Evolutionary conservation across 2,888 invertebrate species (phyloP).

Genomic region (Carcina quercana): DNA sequence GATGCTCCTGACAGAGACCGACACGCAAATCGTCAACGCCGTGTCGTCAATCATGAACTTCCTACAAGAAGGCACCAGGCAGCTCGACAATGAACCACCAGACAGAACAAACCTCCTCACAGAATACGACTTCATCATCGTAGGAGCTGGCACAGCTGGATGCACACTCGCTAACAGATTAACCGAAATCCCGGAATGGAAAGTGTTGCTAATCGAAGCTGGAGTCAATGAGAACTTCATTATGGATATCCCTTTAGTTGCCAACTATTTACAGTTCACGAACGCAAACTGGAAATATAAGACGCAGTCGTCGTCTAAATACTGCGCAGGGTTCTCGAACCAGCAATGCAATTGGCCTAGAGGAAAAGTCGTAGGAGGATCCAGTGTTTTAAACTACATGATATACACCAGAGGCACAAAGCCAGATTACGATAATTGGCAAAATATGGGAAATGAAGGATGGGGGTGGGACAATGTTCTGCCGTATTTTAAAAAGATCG

Average conservation of each 20-base stretch:
- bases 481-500: constrained; percentile 86
- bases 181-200: constrained; percentile 80
- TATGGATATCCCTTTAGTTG: constrained; percentile 85
- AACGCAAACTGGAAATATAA: constrained; percentile 87
- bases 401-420: constrained; percentile 82
- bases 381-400: constrained; percentile 87
- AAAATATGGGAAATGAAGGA: constrained; percentile 78
- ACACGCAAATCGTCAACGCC: constrained; percentile 44
- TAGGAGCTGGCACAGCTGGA: constrained; percentile 88
- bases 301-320: constrained; percentile 82
- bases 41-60: constrained; percentile 70
- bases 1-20: constrained; percentile 30
- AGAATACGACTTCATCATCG: constrained; percentile 84
- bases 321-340: constrained; percentile 84
- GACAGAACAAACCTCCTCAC: constrained; percentile 62
- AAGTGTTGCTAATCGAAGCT: constrained; percentile 82
- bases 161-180: constrained; percentile 84
- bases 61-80: constrained; percentile 66
- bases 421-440: constrained; percentile 86
- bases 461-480: constrained; percentile 84
- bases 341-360: constrained; percentile 85
- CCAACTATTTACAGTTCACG: constrained; percentile 81
- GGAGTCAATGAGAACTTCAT: constrained; percentile 80
- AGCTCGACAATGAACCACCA: constrained; percentile 67
- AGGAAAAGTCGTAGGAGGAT: constrained; percentile 89